Evolutionary conservation across 2,888 invertebrate species (phyloP).

Genomic region (Aradus depressus): DNA sequence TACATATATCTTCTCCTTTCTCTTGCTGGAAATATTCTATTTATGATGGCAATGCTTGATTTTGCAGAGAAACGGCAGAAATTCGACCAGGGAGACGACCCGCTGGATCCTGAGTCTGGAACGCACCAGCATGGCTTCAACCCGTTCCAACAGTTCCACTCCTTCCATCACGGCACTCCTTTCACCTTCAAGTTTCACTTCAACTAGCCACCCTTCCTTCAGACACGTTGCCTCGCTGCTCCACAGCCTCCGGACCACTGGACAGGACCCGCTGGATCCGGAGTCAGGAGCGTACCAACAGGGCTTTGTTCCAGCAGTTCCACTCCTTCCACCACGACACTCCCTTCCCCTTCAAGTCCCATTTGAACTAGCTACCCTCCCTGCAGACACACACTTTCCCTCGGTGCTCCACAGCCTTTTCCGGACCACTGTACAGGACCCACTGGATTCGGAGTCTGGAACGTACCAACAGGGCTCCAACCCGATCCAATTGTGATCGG

Average conservation of each 20-base stretch:
- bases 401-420: too few species aligned
- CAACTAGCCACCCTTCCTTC: too few species aligned
- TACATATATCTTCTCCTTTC: too few species aligned
- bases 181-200: slow-evolving; percentile 98
- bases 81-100: slow-evolving; percentile 93
- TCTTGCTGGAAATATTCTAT: too few species aligned
- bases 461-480: too few species aligned
- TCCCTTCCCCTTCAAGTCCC: slow-evolving; percentile 94
- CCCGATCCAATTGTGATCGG: too few species aligned
- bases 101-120: slow-evolving; percentile 84
- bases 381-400: too few species aligned
- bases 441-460: too few species aligned
- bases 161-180: slow-evolving; percentile 76
- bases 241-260: too few species aligned
- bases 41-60: slow-evolving; percentile 3
- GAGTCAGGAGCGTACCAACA: slow-evolving; percentile 56
- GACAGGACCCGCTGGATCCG: slow-evolving; percentile 94
- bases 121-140: slow-evolving; percentile 50
- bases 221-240: too few species aligned
- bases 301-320: slow-evolving; percentile 52
- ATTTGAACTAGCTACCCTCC: slow-evolving; percentile 89
- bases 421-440: too few species aligned
- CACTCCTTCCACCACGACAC: slow-evolving; percentile 75
- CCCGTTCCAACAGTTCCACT: slow-evolving; percentile 62
- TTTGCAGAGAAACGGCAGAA: slow-evolving; percentile 78